phyloP scores from a whole-genome alignment of 2,113 vertebrate species.

The Paramisgurnus dabryanus region DNA sequence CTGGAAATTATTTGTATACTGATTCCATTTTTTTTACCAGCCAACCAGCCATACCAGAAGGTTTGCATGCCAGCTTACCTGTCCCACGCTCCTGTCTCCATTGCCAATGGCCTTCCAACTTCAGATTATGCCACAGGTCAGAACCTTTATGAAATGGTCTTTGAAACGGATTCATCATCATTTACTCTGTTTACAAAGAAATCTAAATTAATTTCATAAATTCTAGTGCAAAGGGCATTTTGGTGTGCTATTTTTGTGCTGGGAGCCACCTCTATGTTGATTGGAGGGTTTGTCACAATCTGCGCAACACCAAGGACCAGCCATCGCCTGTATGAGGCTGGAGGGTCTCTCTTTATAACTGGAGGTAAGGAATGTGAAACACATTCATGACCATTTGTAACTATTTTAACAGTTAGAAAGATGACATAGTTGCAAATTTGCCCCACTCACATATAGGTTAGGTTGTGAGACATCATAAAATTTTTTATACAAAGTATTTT shows the following conservation, averaged over 20 bases:
- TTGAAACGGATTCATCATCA: no score
- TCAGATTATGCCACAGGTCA: constrained; percentile 82
- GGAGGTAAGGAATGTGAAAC: constrained; percentile 72
- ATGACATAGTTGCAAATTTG: no score
- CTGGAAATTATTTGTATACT: neutral
- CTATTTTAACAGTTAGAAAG: neutral
- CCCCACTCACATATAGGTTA: no score
- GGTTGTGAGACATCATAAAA: no score
- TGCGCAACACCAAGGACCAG: constrained; percentile 81
- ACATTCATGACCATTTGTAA: neutral
- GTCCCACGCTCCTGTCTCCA: constrained; percentile 78
- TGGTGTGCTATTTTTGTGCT: constrained; percentile 82
- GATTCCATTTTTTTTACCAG: constrained; percentile 63
- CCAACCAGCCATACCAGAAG: constrained; percentile 79
- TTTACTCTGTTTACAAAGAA: neutral
- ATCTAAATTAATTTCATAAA: neutral
- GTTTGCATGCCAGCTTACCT: constrained; percentile 81
- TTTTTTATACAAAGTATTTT: no score
- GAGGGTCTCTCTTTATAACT: constrained; percentile 80
- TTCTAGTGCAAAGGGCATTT: constrained; percentile 81
- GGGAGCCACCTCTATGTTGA: constrained; percentile 72
- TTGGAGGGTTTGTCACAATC: constrained; percentile 80
- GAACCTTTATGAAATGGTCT: constrained; percentile 32
- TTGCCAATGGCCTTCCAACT: constrained; percentile 70
- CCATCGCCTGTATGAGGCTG: constrained; percentile 80